Percentiles rank a stretch among this genome's conserved stretches.
Evolutionary conservation across 2,113 vertebrate species (phyloP).

Genomic region (Periophthalmus modestus): DNA sequence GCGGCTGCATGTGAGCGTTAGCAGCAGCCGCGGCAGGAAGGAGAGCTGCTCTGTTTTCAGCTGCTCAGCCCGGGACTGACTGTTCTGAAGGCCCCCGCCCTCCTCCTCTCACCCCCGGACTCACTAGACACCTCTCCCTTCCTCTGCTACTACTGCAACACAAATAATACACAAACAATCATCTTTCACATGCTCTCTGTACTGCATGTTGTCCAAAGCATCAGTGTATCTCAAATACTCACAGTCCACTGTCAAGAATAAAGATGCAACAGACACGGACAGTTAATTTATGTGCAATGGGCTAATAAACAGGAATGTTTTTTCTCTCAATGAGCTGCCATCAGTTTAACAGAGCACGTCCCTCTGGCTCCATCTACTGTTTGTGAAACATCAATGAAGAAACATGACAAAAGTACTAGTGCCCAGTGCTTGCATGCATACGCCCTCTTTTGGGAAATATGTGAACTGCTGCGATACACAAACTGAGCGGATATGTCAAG

Average conservation of each 20-base stretch:
- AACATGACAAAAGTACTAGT: not conserved
- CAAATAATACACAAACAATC: conserved; percentile 12
- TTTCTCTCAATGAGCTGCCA: conserved; percentile 6
- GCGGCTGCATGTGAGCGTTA: conserved; percentile 70
- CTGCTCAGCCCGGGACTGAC: conserved; percentile 59
- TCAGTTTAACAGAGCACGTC: not conserved
- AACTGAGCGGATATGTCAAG: conserved; percentile 30
- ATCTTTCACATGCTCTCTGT: not conserved
- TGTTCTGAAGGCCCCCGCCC: conserved; percentile 45
- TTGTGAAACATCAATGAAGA: not conserved
- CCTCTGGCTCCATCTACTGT: conserved; percentile 58
- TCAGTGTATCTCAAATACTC: not conserved
- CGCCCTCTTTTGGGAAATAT: conserved; percentile 17
- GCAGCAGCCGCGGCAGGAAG: conserved; percentile 53
- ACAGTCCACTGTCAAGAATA: not conserved
- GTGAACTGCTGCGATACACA: conserved; percentile 23
- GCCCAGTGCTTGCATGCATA: not conserved
- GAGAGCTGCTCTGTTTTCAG: conserved; percentile 64
- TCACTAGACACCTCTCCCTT: conserved; percentile 27
- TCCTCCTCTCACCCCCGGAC: conserved; percentile 16
- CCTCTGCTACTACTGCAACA: conserved; percentile 57
- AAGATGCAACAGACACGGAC: not conserved
- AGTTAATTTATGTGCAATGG: not conserved
- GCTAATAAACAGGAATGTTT: not conserved
- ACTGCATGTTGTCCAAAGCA: not conserved